Percentiles rank a stretch among this genome's conserved stretches.
Conservation (phyloP, 2,888 invertebrate genomes). For the Linyphia triangularis region DNA sequence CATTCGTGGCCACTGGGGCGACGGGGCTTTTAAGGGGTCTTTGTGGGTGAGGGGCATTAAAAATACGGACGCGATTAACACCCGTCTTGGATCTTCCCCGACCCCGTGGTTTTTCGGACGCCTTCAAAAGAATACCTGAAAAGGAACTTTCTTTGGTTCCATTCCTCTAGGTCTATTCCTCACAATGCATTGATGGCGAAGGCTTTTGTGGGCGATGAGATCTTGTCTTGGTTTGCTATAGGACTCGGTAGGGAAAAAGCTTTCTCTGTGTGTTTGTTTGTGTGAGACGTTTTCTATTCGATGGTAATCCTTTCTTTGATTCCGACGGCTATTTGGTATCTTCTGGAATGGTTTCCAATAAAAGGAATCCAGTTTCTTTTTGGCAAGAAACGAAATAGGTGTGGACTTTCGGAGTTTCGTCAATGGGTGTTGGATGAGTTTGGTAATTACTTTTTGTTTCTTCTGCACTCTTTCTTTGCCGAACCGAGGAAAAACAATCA, state of each 20-base stretch:
- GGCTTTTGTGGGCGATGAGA: slow-evolving; percentile 32
- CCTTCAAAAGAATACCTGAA: not conserved
- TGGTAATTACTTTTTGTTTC: slow-evolving; percentile 59
- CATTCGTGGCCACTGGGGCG: slow-evolving; percentile 31
- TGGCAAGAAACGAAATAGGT: not conserved
- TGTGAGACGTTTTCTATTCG: slow-evolving; percentile 13
- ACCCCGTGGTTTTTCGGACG: slow-evolving; percentile 42
- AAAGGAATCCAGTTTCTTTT: slow-evolving; percentile 9
- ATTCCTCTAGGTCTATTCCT: not conserved
- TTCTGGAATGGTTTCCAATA: not conserved
- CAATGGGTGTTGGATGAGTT: not conserved
- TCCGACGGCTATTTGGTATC: slow-evolving; percentile 1
- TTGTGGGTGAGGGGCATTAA: slow-evolving; percentile 59
- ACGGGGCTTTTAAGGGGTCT: slow-evolving; percentile 57
- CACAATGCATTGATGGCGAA: not conserved
- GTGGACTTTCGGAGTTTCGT: not conserved
- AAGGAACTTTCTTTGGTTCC: not conserved
- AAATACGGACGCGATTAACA: slow-evolving; percentile 64
- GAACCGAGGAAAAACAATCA: not conserved
- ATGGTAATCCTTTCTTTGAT: slow-evolving; percentile 55
- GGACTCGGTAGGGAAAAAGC: not conserved
- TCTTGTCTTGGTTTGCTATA: slow-evolving; percentile 41
- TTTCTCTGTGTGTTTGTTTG: slow-evolving; percentile 60
- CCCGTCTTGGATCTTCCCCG: slow-evolving; percentile 34
- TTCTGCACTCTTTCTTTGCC: not conserved